Conservation (phyloP, 2,113 vertebrate genomes). For the Halcyon malimbica region DNA sequence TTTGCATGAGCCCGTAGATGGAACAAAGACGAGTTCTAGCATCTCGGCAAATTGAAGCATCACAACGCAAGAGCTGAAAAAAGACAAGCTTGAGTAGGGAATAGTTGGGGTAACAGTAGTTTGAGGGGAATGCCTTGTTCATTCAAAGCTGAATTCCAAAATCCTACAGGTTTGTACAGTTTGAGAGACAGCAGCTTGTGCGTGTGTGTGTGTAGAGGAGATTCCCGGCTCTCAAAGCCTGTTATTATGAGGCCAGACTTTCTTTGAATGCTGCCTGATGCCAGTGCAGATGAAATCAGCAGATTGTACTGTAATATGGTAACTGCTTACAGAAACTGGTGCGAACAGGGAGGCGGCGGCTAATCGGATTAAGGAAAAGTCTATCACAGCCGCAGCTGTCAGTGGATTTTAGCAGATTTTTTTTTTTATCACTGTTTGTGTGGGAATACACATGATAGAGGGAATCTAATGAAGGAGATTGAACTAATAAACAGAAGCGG, state of each 20-base stretch:
- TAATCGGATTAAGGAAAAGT: conserved; percentile 77
- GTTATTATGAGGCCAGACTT: conserved; percentile 59
- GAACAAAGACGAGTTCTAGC: background rate
- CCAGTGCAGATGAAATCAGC: conserved; percentile 71
- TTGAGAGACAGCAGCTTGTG: conserved; percentile 41
- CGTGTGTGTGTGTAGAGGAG: conserved; percentile 11
- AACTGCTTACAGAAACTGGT: conserved; percentile 63
- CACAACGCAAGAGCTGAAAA: background rate
- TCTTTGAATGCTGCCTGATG: conserved; percentile 64
- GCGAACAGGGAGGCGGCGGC: conserved; percentile 56
- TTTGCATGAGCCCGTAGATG: background rate
- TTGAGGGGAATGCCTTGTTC: background rate
- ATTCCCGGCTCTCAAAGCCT: conserved; percentile 54
- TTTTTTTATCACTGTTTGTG: conserved; percentile 69
- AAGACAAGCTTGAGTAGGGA: background rate
- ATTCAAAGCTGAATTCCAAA: background rate
- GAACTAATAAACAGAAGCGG: conserved; percentile 70
- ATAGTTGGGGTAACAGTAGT: background rate
- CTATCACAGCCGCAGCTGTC: conserved; percentile 71
- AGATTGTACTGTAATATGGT: conserved; percentile 66
- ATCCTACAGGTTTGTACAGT: background rate
- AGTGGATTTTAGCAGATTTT: conserved; percentile 69
- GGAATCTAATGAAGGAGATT: conserved; percentile 74
- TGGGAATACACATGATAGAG: conserved; percentile 55
- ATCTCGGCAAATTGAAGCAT: background rate